These are phyloP conservation scores for Glyphotaelius pellucidus DNA, from an alignment of 2,888 invertebrate species.

Conservation along the genomic window DNA sequence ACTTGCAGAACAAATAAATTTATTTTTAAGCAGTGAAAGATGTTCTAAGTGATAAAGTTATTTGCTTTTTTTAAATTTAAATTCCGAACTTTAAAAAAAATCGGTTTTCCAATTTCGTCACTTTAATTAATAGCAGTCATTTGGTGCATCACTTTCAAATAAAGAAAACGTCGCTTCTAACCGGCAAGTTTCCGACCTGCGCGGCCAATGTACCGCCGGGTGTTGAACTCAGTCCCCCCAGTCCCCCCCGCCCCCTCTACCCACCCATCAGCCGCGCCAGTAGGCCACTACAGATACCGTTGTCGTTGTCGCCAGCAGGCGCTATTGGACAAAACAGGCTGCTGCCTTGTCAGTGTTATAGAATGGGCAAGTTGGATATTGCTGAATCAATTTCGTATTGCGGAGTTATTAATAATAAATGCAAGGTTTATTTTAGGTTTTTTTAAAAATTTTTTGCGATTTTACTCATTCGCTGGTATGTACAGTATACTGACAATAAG, in stretches of 20 bases:
- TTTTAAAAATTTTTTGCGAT: too few relatives aligned
- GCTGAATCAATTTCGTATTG: too few relatives aligned
- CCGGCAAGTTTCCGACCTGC: neutral
- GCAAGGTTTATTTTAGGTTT: neutral
- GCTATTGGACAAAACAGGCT: neutral
- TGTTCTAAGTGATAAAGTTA: too few relatives aligned
- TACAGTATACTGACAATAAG: too few relatives aligned
- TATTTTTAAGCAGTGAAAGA: too few relatives aligned
- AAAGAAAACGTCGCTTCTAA: neutral
- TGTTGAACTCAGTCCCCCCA: constrained; percentile 1
- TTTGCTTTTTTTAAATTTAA: too few relatives aligned
- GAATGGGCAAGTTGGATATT: neutral
- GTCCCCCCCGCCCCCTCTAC: neutral
- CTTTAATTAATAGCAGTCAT: neutral
- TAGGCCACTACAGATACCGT: constrained; percentile 26
- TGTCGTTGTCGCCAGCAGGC: neutral
- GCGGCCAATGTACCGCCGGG: constrained; percentile 11
- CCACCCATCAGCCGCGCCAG: neutral
- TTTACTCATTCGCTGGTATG: too few relatives aligned
- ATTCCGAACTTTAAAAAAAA: too few relatives aligned
- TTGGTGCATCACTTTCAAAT: neutral
- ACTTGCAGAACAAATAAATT: too few relatives aligned
- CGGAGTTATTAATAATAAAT: neutral
- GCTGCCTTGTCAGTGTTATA: neutral
- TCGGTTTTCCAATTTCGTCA: neutral